Base-by-base conservation (phyloP, 2,888 invertebrate genomes). In the Xylota segnis region DNA sequence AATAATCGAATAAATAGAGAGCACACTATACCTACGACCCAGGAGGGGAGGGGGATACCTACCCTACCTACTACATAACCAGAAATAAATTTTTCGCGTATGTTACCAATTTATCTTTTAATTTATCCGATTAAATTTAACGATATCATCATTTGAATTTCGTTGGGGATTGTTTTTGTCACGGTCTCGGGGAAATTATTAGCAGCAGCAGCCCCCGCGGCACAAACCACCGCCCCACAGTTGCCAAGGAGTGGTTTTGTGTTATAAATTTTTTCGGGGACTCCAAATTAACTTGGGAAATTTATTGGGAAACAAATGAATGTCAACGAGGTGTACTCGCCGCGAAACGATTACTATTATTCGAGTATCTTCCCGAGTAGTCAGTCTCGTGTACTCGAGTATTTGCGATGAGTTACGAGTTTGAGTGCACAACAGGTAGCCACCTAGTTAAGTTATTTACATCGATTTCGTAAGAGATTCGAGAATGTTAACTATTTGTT, bases 101-200 rank as follows among this genome's bases (percentile, higher is more conserved):
- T 82, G 75, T 63, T 70, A 56, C 56, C 56, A 58, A 82, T 76
- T 76, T 76, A 77, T 83, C 70, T 83, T 75, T 54, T 29, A 70
- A 70, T 77, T 70, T 63, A 61, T 77, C 29, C 37, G 43, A 72
- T 79, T 65, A 66, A 77, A 77, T 72, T 77, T 72, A 47, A 77
- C 77, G 77, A 76, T 61, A 75, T 70, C 50, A 70, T 82, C 32
- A 50, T 23, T 61, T 23, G 32, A 50, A 5, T 47, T 63, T 52
- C 10, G 10, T 12, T 47, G n/a, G 32, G 59, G 27, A 68, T 52
- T 34, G 56, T 66, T 68, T 43, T 40, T 59, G 68, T 58, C 45
- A 72, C 40, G 47, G 37, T 43, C 40, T 58, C 29, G 72, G 32
- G 79, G 52, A 72, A 72, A 66, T 43, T 43, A 65, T 79, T 50